Evolutionary conservation across 2,113 vertebrate genomes (phyloP).

Genomic region (Saccopteryx leptura): DNA sequence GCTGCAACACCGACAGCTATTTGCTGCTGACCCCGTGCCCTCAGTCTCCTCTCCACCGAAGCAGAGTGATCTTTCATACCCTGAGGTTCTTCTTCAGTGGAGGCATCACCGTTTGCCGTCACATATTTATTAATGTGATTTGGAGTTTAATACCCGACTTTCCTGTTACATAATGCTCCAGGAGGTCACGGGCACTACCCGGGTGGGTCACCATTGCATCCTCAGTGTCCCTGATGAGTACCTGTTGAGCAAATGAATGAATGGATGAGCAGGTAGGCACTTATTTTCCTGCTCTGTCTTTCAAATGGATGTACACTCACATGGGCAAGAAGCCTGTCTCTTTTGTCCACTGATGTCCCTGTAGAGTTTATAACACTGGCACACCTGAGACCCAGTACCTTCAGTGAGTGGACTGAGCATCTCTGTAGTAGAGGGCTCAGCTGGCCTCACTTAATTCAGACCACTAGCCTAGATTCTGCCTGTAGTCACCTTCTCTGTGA

Average conservation of each 20-base stretch:
- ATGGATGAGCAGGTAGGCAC: not conserved
- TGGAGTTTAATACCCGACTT: slow-evolving; percentile 6
- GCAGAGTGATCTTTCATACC: not conserved
- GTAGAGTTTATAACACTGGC: not conserved
- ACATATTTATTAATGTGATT: not conserved
- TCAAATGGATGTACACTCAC: not conserved
- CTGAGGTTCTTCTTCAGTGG: not conserved
- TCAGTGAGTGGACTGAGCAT: not conserved
- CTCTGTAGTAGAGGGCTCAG: not conserved
- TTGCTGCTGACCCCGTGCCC: not conserved
- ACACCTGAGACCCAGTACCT: not conserved
- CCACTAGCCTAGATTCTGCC: not conserved
- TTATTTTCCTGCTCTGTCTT: not conserved
- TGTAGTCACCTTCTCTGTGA: not conserved
- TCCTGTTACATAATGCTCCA: not conserved
- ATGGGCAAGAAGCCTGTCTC: not conserved
- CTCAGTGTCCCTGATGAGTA: not conserved
- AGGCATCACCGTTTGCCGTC: not conserved
- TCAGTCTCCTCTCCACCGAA: not conserved
- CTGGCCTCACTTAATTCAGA: not conserved
- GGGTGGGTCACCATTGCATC: fast-evolving
- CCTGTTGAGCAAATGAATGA: not conserved
- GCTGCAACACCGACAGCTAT: too few relatives aligned
- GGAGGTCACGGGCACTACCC: not conserved
- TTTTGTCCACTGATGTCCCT: not conserved